Evolutionary conservation across 2,888 invertebrate genomes (phyloP).

Genomic region (Biston stratarius): DNA sequence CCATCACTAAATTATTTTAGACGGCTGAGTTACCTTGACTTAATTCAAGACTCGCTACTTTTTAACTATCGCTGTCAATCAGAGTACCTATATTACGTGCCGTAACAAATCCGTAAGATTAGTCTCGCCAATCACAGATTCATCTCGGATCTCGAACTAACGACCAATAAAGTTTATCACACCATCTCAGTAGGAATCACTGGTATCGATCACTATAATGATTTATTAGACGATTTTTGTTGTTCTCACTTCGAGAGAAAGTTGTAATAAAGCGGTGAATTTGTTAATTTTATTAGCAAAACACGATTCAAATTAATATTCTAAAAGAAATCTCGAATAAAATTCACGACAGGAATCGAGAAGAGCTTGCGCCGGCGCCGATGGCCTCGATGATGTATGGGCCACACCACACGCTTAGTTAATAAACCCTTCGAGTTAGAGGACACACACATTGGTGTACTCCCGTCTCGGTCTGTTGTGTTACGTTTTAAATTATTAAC

Average conservation of each 20-base stretch:
- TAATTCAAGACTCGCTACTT: slow-evolving; percentile 71
- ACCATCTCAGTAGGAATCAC: slow-evolving; percentile 81
- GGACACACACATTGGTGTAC: slow-evolving; percentile 63
- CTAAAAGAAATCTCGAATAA: slow-evolving; percentile 49
- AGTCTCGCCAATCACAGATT: slow-evolving; percentile 73
- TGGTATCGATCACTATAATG: slow-evolving; percentile 75
- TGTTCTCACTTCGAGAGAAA: slow-evolving; percentile 50
- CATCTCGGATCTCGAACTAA: slow-evolving; percentile 72
- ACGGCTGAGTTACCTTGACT: slow-evolving; percentile 44
- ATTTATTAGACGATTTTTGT: slow-evolving; percentile 65
- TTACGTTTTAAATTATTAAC: slow-evolving; percentile 36
- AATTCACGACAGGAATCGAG: slow-evolving; percentile 67
- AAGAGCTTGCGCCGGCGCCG: slow-evolving; percentile 77
- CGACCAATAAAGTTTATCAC: slow-evolving; percentile 82
- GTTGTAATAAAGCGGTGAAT: slow-evolving; percentile 24
- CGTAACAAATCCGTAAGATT: slow-evolving; percentile 72
- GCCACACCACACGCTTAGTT: slow-evolving; percentile 75
- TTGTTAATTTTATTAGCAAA: slow-evolving; percentile 28
- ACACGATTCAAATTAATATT: slow-evolving; percentile 41
- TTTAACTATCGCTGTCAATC: slow-evolving; percentile 79
- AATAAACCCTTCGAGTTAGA: slow-evolving; percentile 73
- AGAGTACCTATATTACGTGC: slow-evolving; percentile 58
- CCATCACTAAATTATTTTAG: not conserved
- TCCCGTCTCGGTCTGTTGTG: slow-evolving; percentile 64
- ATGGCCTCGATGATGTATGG: slow-evolving; percentile 72